These are phyloP conservation scores for Drosophila prolongata DNA, from an alignment of 2,888 invertebrate genomes.

Conservation along the genomic window DNA sequence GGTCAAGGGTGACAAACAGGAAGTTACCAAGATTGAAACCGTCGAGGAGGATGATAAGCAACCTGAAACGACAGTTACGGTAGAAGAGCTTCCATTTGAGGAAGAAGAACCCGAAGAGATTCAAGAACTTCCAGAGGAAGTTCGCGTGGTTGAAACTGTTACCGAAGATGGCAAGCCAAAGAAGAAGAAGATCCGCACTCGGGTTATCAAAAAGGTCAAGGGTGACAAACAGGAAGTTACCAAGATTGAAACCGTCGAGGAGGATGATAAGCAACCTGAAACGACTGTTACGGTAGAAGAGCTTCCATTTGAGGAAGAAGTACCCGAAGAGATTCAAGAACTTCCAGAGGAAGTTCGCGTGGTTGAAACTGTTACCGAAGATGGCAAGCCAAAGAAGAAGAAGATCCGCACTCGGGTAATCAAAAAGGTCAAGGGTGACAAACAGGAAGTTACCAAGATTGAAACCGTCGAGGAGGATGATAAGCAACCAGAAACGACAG, in stretches of 20 bases:
- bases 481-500: slow-evolving; percentile 48
- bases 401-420: slow-evolving; percentile 28
- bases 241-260: slow-evolving; percentile 62
- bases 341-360: slow-evolving; percentile 27
- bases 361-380: slow-evolving; percentile 9
- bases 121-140: slow-evolving; percentile 47
- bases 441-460: slow-evolving; percentile 49
- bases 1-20: slow-evolving; percentile 45
- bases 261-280: slow-evolving; percentile 57
- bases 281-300: slow-evolving; percentile 56
- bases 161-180: slow-evolving; percentile 58
- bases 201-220: slow-evolving; percentile 62
- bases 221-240: slow-evolving; percentile 62
- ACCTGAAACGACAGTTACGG: slow-evolving; percentile 42
- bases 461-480: slow-evolving; percentile 58
- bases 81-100: slow-evolving; percentile 37
- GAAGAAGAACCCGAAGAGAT: slow-evolving; percentile 28
- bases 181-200: slow-evolving; percentile 61
- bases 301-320: slow-evolving; percentile 38
- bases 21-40: slow-evolving; percentile 48
- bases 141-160: slow-evolving; percentile 52
- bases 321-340: slow-evolving; percentile 25
- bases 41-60: slow-evolving; percentile 52
- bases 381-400: slow-evolving; percentile 28
- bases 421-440: slow-evolving; percentile 33